Evolutionary conservation across 2,888 invertebrate species (phyloP).

Genomic region (Actias luna): DNA sequence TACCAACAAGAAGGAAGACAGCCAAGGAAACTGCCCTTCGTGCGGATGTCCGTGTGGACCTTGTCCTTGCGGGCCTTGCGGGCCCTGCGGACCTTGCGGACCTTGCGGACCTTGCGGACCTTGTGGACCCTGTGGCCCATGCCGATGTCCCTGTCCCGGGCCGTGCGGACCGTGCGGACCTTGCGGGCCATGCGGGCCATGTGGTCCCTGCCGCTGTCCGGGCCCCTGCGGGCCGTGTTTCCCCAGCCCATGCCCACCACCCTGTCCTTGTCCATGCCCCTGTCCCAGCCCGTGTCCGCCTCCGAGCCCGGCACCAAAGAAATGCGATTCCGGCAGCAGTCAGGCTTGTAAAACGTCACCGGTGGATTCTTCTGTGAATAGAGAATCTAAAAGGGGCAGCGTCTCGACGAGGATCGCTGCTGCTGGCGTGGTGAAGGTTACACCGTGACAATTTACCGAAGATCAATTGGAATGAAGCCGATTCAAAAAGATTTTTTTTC

Average conservation of each 20-base stretch:
- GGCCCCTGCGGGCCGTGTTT: constrained; percentile 31
- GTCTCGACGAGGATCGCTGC: constrained; percentile 30
- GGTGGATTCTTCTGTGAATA: constrained; percentile 20
- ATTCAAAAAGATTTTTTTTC: constrained; percentile 11
- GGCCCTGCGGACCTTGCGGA: constrained; percentile 30
- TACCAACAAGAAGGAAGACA: constrained; percentile 49
- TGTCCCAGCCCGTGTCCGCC: constrained; percentile 23
- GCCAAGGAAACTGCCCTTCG: constrained; percentile 32
- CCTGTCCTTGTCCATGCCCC: constrained; percentile 35
- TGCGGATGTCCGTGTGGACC: constrained; percentile 33
- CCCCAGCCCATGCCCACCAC: constrained; percentile 32
- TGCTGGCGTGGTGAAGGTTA: constrained; percentile 34
- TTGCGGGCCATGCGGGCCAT: constrained; percentile 40
- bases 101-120: constrained; percentile 36
- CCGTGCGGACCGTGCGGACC: constrained; percentile 42
- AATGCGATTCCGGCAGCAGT: constrained; percentile 35
- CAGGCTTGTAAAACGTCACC: constrained; percentile 30
- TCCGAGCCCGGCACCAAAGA: constrained; percentile 35
- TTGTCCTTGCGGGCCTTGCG: constrained; percentile 29
- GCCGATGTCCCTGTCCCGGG: constrained; percentile 32
- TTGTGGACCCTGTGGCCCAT: constrained; percentile 34
- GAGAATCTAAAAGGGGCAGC: constrained; percentile 37
- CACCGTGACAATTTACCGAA: constrained; percentile 28
- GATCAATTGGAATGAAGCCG: constrained; percentile 20
- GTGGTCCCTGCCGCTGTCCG: constrained; percentile 38